A percentile compares a stretch with the other conserved stretches of the same genome.
These are phyloP conservation scores for Eurois occulta DNA, from an alignment of 2,888 invertebrate genomes.

Conservation along the genomic window DNA sequence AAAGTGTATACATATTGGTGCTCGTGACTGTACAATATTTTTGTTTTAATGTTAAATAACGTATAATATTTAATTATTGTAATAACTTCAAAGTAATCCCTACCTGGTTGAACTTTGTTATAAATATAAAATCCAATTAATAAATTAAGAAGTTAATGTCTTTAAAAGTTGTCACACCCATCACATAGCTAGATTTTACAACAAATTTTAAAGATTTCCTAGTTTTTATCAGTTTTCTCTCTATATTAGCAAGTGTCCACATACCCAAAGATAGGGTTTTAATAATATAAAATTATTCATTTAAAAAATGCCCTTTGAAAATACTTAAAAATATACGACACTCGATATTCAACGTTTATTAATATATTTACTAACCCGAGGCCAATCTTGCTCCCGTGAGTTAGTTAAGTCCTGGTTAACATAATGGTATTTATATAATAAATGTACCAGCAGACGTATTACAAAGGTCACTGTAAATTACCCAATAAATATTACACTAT, in stretches of 20 bases:
- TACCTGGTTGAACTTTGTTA: conserved; percentile 6
- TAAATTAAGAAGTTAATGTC: background rate
- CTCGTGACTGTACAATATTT: too few relatives aligned
- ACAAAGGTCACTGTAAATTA: conserved; percentile 51
- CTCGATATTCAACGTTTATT: conserved; percentile 15
- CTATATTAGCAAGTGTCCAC: background rate
- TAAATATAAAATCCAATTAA: background rate
- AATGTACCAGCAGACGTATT: conserved; percentile 33
- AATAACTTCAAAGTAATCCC: conserved; percentile 7
- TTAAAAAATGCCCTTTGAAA: background rate
- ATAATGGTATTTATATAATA: conserved; percentile 55
- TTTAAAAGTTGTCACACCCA: background rate
- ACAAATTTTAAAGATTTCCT: background rate
- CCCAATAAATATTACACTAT: conserved; percentile 43
- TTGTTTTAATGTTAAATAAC: too few relatives aligned
- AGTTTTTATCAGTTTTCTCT: background rate
- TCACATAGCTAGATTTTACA: background rate
- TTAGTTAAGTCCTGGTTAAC: conserved; percentile 40
- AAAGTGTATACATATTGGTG: too few relatives aligned
- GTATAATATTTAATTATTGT: background rate
- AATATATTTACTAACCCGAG: conserved; percentile 27
- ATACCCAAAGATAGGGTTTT: background rate
- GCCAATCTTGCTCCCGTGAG: conserved; percentile 30
- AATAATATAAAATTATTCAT: background rate
- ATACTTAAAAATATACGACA: background rate